phyloP scores from a whole-genome alignment of 2,113 vertebrate genomes.

The Neotragus pygmaeus region DNA sequence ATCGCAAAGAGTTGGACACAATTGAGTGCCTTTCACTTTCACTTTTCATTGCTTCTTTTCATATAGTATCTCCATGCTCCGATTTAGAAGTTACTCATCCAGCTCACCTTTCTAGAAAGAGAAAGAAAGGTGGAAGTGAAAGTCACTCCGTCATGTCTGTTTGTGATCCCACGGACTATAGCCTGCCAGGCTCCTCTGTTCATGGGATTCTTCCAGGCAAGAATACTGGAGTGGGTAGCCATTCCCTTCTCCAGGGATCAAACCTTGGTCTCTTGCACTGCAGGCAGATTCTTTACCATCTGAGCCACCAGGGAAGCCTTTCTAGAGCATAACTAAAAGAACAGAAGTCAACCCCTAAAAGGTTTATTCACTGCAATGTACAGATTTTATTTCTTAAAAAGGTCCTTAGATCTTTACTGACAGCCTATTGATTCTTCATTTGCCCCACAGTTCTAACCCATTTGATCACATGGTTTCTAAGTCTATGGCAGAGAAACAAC shows the following conservation, averaged over 20 bases:
- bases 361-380: background rate
- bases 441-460: background rate
- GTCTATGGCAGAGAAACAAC: background rate
- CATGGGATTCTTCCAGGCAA: background rate
- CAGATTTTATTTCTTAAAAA: background rate
- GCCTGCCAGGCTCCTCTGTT: background rate
- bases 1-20: accelerated
- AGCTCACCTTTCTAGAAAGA: background rate
- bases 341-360: background rate
- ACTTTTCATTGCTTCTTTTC: background rate
- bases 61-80: background rate
- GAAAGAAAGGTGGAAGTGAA: background rate
- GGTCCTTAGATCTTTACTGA: background rate
- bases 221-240: background rate
- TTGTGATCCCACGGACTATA: background rate
- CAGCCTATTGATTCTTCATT: background rate
- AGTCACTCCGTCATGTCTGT: background rate
- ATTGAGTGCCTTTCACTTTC: background rate
- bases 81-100: background rate
- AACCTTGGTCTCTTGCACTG: background rate
- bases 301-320: background rate
- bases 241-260: background rate
- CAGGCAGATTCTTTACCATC: background rate
- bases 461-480: background rate
- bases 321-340: background rate